Evolutionary conservation across 2,797 vertebrate species (phyloP), one percentile per base, ranked within the genome.

Genomic region (Protosalanx chinensis): DNA sequence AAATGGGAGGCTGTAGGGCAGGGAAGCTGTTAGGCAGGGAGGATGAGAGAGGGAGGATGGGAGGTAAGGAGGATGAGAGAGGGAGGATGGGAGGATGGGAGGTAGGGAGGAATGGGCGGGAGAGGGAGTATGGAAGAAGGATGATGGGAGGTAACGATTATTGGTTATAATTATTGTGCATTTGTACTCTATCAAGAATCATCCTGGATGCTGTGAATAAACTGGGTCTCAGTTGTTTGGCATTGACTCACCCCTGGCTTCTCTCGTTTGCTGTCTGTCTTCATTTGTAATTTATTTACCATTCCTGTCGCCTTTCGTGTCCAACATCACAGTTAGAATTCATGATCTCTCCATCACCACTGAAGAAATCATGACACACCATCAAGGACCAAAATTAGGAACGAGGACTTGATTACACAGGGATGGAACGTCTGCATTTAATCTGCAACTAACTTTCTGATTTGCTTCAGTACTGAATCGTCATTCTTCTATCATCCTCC

Each of bases 191-290:
- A 46, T 41, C 8, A 46, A 46, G 12, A 46, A 13, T 46, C 41
- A 46, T 46, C 13, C 41, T 46, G 41, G 41, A 46, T 46, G 41
- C 41, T 13, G 12, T 46, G 41, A 41, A 41, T 41, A 41, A 41
- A 41, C 7, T 1, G 33, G 13, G 41, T 12, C 10, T 46, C 41
- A 46, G 12, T 12, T 46, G 10, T 46, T 46, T 46, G 41, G 41
- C 41, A 41, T 12, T 3, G 37, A 41, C 37, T 41, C 37, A 41
- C 10, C 37, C 37, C 10, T 41, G 6, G 23, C 46, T 63, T 60
- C 51, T 65, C 64, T 32, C 10, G 32, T 18, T 64, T 33, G 6
- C 70, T 12, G 10, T 41, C 10, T 2, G 68, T 76, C 58, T 60
- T 23, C 23, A 0, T 64, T 64, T 23, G 16, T 32, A 2, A 5